These are phyloP conservation scores for Malurus melanocephalus DNA, from an alignment of 2,113 vertebrate species.

Conservation along the genomic window DNA sequence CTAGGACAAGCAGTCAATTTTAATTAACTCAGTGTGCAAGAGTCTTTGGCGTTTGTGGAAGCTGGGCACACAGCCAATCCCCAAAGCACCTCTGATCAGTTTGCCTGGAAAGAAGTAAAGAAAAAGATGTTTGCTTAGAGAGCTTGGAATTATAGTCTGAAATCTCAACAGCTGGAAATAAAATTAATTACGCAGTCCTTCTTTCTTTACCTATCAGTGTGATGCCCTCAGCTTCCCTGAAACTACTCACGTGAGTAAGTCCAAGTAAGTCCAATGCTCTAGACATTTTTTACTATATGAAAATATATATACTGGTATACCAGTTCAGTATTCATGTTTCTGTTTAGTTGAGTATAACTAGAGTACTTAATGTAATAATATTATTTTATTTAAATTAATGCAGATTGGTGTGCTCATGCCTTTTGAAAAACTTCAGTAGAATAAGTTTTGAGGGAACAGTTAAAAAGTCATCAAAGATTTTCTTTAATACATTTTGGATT, in stretches of 20 bases:
- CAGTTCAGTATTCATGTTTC: not conserved
- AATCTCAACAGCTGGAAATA: slow-evolving; percentile 50
- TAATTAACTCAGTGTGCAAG: slow-evolving; percentile 75
- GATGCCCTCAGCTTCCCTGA: not conserved
- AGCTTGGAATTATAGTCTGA: slow-evolving; percentile 22
- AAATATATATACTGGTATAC: not conserved
- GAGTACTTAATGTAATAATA: not conserved
- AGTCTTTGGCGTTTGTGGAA: slow-evolving; percentile 70
- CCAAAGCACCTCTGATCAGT: slow-evolving; percentile 68
- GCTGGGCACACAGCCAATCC: slow-evolving; percentile 70
- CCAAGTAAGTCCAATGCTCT: not conserved
- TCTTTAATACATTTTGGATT: not conserved
- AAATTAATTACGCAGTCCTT: slow-evolving; percentile 45
- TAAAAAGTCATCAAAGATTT: not conserved
- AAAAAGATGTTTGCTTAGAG: slow-evolving; percentile 55
- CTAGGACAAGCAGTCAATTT: slow-evolving; percentile 80
- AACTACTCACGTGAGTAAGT: not conserved
- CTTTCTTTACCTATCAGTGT: not conserved
- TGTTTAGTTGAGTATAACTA: not conserved
- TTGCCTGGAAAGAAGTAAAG: slow-evolving; percentile 66
- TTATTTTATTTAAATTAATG: not conserved
- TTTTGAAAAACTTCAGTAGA: not conserved
- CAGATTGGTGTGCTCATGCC: not conserved
- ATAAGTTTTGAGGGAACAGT: not conserved
- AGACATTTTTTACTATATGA: not conserved